Base-by-base conservation (phyloP, 2,888 invertebrate species). In the Heteromyza rotundicornis region DNA sequence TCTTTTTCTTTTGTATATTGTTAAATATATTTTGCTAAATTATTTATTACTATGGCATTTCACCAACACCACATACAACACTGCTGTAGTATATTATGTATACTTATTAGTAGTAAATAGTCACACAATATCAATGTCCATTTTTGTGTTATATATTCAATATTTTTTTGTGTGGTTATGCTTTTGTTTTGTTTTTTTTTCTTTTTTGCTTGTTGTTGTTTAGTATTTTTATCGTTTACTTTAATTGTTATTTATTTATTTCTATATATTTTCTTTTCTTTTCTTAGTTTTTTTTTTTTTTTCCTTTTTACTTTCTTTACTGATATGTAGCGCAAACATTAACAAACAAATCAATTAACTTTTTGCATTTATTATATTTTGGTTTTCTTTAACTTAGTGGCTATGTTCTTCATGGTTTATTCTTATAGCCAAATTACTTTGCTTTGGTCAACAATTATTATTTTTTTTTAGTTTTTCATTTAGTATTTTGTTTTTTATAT, bases 291-390 rank as follows among this genome's bases (percentile, higher is more conserved):
- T n/a, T n/a, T n/a, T n/a, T n/a, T n/a, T n/a, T n/a, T 36, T 57
- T 56, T 50, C 44, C 36, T 53, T 56, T 64, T 58, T 55, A 50
- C 56, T 62, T 64, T 78, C 74, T 76, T 76, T 78, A 79, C 77
- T 81, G 82, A 81, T 81, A 82, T 81, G 81, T 81, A 79, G 80
- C 79, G 80, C 80, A 81, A 82, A 81, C 81, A 80, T 80, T 78
- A 82, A 81, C 81, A 81, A 81, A 80, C 80, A 80, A 81, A 80
- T 75, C 74, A 75, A 78, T 78, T 76, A 73, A 71, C 67, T 74
- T 71, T 72, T 59, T 59, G 24, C 24, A 47, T 52, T n/a, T 57
- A 60, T 36, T 61, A 47, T 52, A 16, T 57, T 62, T 35, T 61
- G n/a, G 40, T 62, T 62, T 58, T 53, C 47, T 57, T 61, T 40